Conservation (phyloP, 2,797 vertebrate species). For the Danio aesculapii region DNA sequence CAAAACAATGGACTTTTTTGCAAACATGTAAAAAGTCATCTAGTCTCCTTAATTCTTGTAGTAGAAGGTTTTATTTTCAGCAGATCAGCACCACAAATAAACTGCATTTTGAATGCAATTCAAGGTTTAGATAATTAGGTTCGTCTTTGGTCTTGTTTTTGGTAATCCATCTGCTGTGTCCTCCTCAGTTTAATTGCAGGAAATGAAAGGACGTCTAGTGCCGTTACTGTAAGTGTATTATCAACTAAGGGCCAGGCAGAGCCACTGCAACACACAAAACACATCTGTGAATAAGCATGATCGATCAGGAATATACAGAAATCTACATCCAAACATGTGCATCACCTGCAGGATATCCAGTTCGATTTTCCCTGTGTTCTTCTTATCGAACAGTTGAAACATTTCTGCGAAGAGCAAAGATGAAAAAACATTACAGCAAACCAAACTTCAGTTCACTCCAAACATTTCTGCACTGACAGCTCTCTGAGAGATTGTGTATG, state of each 20-base stretch:
- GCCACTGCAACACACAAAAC: conserved; percentile 63
- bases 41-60: neutral
- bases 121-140: neutral
- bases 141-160: neutral
- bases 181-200: neutral
- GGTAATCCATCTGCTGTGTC: neutral
- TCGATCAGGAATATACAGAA: neutral
- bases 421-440: neutral
- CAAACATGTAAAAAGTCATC: neutral
- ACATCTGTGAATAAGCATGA: neutral
- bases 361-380: conserved; percentile 74
- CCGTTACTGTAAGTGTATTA: neutral
- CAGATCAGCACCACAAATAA: neutral
- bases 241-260: conserved; percentile 63
- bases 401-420: conserved; percentile 69
- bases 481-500: no score
- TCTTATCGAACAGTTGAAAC: conserved; percentile 76
- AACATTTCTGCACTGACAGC: no score
- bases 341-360: conserved; percentile 77
- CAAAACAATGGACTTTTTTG: neutral
- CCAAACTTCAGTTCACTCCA: neutral
- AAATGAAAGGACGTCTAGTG: neutral
- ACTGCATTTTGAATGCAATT: neutral
- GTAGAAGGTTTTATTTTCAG: neutral
- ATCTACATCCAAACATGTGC: neutral